These are phyloP conservation scores for Piaya cayana DNA, from an alignment of 2,113 vertebrate species.

Conservation along the genomic window DNA sequence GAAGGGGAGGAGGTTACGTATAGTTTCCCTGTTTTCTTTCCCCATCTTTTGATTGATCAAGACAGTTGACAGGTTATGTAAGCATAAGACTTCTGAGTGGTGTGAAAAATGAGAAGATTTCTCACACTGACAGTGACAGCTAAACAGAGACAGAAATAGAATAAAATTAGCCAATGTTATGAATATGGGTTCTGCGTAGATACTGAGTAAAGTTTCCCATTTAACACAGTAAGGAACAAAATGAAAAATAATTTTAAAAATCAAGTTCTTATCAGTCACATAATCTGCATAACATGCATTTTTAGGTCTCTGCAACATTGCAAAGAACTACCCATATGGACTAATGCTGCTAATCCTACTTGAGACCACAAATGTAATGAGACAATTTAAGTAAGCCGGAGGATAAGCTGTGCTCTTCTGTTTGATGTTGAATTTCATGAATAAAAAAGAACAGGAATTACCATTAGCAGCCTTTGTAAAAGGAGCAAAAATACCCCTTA, in stretches of 20 bases:
- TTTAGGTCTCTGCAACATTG: background rate
- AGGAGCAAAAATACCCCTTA: background rate
- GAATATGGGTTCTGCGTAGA: background rate
- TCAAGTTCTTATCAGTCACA: background rate
- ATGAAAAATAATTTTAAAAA: background rate
- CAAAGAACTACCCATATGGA: background rate
- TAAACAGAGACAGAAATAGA: background rate
- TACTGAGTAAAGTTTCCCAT: background rate
- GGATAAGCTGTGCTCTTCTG: slow-evolving; percentile 1
- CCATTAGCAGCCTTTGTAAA: background rate
- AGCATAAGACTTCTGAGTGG: background rate
- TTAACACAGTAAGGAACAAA: background rate
- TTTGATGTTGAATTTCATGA: slow-evolving; percentile 16
- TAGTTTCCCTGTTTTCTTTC: background rate
- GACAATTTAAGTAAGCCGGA: slow-evolving; percentile 14
- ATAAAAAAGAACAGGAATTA: slow-evolving; percentile 29
- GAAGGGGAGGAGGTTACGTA: no score
- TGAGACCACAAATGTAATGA: slow-evolving; percentile 12
- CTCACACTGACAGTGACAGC: background rate
- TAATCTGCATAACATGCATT: background rate
- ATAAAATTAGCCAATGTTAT: background rate
- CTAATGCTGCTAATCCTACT: slow-evolving; percentile 39
- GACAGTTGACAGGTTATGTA: background rate
- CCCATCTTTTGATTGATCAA: background rate
- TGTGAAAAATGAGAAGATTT: background rate